Evolutionary conservation across 2,888 invertebrate species (phyloP), one percentile per base, ranked within the genome.

Genomic region (Metopia argyrocephala): DNA sequence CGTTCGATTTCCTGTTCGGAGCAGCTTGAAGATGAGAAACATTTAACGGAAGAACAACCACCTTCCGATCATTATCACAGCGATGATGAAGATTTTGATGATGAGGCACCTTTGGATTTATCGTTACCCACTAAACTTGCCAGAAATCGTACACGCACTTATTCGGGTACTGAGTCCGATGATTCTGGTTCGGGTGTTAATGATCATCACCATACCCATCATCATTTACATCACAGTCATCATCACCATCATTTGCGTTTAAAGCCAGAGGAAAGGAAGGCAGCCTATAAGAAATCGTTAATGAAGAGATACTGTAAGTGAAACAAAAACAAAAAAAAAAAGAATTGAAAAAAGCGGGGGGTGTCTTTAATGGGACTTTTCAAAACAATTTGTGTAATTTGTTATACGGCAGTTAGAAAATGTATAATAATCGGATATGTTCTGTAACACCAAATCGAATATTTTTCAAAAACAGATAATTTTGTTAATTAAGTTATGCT

Each of bases 301-400:
- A 97, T 97, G 94, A 96, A 96, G 92, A 93, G 97, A 93, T 97
- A 96, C 92, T 94, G 97, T 97, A 94, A 97, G 97, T 96, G n/a
- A n/a, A 96, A 94, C 78, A 31, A 31, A 31, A 2, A 0, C 12
- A 4, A 12, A 12, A 12, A 31, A 12, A 12, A 31, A 31, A 31
- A 2, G 3, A 0, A 31, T 12, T 12, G 31, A 12, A 12, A 7
- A 31, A 31, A 12, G 31, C 2, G 31, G 31, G 31, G 31, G 7
- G n/a, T n/a, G n/a, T n/a, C n/a, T n/a, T n/a, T n/a, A n/a, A n/a
- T n/a, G n/a, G n/a, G n/a, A n/a, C n/a, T n/a, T n/a, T n/a, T n/a
- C n/a, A n/a, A n/a, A n/a, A n/a, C n/a, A n/a, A n/a, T n/a, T n/a
- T n/a, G n/a, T n/a, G n/a, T n/a, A n/a, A n/a, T n/a, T n/a, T n/a